A percentile compares a stretch with the other conserved stretches of the same genome.
Evolutionary conservation across 2,797 vertebrate species (phyloP).

Genomic region (Leucoraja ocellata): DNA sequence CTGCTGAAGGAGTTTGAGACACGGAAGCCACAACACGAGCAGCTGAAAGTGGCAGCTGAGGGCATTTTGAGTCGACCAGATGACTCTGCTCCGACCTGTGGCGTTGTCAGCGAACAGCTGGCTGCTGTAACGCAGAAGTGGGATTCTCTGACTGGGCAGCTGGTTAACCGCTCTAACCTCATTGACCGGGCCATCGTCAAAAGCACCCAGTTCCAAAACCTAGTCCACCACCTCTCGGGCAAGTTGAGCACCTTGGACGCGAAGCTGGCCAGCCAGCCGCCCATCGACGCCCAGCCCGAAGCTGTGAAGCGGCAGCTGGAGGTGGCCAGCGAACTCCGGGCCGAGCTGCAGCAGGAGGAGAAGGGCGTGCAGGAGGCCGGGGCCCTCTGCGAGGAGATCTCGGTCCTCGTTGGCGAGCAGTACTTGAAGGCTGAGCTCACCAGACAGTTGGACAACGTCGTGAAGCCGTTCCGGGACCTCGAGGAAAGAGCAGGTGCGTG

Average conservation of each 20-base stretch:
- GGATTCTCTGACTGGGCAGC: constrained; percentile 74
- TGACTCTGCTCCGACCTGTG: constrained; percentile 66
- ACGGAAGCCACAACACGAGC: constrained; percentile 80
- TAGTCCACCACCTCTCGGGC: constrained; percentile 69
- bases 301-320: constrained; percentile 82
- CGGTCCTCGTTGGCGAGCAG: constrained; percentile 77
- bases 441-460: constrained; percentile 79
- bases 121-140: constrained; percentile 76
- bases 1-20: constrained; percentile 92
- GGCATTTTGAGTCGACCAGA: constrained; percentile 70
- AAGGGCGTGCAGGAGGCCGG: constrained; percentile 73
- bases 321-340: constrained; percentile 67
- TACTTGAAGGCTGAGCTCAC: constrained; percentile 85
- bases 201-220: constrained; percentile 75
- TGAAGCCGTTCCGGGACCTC: constrained; percentile 79
- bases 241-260: constrained; percentile 66
- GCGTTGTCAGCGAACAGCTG: constrained; percentile 68
- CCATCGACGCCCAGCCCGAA: constrained; percentile 72
- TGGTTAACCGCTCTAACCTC: constrained; percentile 72
- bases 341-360: constrained; percentile 73
- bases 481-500: constrained; percentile 88
- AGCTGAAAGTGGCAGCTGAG: constrained; percentile 68
- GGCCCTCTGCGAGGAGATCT: constrained; percentile 73
- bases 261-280: constrained; percentile 65
- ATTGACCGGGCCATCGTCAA: constrained; percentile 81